Percentiles rank a stretch among this genome's conserved stretches.
Conservation (phyloP, 1,140 invertebrate genomes). For the Tetramorium parvispinum region DNA sequence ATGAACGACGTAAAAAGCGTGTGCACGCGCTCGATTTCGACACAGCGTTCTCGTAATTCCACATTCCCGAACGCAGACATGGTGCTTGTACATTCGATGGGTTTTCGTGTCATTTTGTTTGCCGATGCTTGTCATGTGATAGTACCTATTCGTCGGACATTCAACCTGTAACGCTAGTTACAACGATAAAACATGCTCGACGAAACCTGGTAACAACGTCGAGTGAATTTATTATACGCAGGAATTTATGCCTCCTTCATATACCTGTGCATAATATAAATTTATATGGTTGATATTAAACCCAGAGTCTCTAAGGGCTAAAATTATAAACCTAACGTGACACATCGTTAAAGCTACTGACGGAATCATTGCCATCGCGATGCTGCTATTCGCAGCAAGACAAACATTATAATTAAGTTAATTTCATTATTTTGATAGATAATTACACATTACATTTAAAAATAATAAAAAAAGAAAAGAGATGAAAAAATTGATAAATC, state of each 20-base stretch:
- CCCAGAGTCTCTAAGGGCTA: background rate
- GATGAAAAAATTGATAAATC: background rate
- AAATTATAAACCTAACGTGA: constrained; percentile 8
- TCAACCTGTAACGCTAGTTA: constrained; percentile 13
- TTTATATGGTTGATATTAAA: constrained; percentile 32
- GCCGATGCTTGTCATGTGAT: constrained; percentile 18
- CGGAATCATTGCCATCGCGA: background rate
- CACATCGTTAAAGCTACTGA: background rate
- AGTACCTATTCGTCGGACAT: constrained; percentile 21
- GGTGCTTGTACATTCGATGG: constrained; percentile 1
- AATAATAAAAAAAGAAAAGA: background rate
- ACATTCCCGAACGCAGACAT: background rate
- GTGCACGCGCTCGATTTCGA: background rate
- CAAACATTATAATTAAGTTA: constrained; percentile 11
- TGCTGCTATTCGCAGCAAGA: background rate
- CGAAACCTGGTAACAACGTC: background rate
- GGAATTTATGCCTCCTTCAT: constrained; percentile 6
- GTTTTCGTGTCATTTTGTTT: constrained; percentile 27
- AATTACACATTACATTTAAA: background rate
- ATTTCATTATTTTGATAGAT: background rate
- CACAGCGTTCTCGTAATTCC: background rate
- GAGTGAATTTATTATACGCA: constrained; percentile 5
- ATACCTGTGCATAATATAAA: background rate
- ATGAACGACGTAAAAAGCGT: constrained; percentile 6
- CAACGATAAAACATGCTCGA: constrained; percentile 19